These are phyloP conservation scores for Cinara cedri DNA, from an alignment of 2,888 invertebrate genomes.

Conservation along the genomic window DNA sequence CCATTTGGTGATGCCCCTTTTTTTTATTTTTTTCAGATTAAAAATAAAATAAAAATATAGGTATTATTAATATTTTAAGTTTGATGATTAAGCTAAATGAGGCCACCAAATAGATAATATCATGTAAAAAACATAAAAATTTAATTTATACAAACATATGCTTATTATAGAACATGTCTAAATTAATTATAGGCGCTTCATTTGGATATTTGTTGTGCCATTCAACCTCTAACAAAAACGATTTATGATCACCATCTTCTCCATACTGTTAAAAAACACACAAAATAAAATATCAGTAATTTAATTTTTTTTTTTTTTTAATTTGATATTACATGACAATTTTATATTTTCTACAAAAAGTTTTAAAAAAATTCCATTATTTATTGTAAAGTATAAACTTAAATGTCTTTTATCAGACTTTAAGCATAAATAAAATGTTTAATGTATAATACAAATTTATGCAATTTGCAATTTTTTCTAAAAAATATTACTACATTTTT, in stretches of 20 bases:
- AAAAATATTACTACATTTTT: too few relatives aligned
- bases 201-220: constrained; percentile 90
- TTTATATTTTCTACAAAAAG: neutral
- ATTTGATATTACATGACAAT: neutral
- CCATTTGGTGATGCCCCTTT: too few relatives aligned
- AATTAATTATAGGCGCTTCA: constrained; percentile 78
- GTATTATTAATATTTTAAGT: neutral
- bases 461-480: neutral
- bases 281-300: neutral
- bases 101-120: too few relatives aligned
- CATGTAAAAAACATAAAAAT: neutral
- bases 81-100: too few relatives aligned
- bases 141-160: constrained; percentile 75
- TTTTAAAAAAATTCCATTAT: too few relatives aligned
- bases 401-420: too few relatives aligned
- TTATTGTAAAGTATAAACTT: too few relatives aligned
- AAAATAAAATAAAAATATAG: too few relatives aligned
- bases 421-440: neutral
- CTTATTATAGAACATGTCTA: constrained; percentile 93
- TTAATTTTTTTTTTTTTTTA: too few relatives aligned
- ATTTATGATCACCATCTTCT: constrained; percentile 77
- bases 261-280: constrained; percentile 70
- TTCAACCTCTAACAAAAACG: constrained; percentile 84
- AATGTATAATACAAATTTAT: neutral
- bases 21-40: neutral